Conservation (phyloP, 2,797 vertebrate genomes). For the Hoplostethus mediterraneus region DNA sequence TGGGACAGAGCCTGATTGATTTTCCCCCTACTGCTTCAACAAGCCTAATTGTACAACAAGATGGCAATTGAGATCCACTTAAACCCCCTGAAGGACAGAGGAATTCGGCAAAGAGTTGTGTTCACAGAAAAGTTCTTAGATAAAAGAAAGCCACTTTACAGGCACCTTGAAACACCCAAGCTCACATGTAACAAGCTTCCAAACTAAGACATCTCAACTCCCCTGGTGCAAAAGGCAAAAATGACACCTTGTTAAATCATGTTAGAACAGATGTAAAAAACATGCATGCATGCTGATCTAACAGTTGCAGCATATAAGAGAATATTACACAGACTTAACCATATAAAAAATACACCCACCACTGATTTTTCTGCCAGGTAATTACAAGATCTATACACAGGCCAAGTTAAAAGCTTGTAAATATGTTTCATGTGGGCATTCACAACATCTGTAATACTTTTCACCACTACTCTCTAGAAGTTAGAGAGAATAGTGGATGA, state of each 20-base stretch:
- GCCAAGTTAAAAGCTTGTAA: constrained; percentile 1
- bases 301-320: no score
- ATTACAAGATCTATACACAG: not conserved
- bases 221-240: not conserved
- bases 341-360: not conserved
- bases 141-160: constrained; percentile 25
- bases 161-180: constrained; percentile 6
- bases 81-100: not conserved
- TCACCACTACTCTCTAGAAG: no score
- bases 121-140: not conserved
- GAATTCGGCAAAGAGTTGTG: not conserved
- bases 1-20: constrained; percentile 5
- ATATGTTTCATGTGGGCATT: not conserved
- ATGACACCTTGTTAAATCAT: constrained; percentile 21
- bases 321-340: not conserved
- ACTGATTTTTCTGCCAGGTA: not conserved
- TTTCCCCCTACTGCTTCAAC: constrained; percentile 13
- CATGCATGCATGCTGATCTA: no score
- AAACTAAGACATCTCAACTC: not conserved
- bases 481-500: no score
- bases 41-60: constrained; percentile 10
- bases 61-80: constrained; percentile 6
- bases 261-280: constrained; percentile 13
- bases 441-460: not conserved
- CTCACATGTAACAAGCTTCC: constrained; percentile 4